Evolutionary conservation across 2,888 invertebrate genomes (phyloP), one percentile per base, ranked within the genome.

Genomic region (Drosophila diplacantha): DNA sequence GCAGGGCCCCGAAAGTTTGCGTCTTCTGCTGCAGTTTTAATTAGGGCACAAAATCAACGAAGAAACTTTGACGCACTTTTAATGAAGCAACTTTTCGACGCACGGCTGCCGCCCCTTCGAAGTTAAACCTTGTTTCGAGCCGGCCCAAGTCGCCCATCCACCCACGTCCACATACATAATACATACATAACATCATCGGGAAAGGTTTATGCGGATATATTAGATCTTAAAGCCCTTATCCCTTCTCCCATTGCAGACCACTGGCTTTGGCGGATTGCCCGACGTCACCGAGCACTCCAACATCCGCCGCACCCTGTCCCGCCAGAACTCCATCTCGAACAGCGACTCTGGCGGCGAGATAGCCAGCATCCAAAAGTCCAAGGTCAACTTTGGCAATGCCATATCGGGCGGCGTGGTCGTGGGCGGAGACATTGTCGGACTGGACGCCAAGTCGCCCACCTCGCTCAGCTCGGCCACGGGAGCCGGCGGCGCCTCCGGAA

Each of bases 221-320:
- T 26, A 3, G 12, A 39, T 20, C 14, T 22, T n/a, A 1, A n/a
- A 24, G 3, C 1, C 6, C 2, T 12, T 4, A 3, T 29, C 12
- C 7, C 16, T 47, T 52, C 49, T 29, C 22, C 14, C 18, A 37
- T 81, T 82, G 12, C 79, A 88, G 89, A 88, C 89, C 69, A 87
- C 87, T 58, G 88, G 88, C 32, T 88, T 88, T 75, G 89, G 88
- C 63, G 89, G 88, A 31, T 80, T 88, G 60, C 88, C 88, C 67
- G 88, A 88, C 74, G 88, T 88, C 51, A 88, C 88, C 69, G 88
- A 88, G 67, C 89, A 88, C 75, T 88, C 88, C 41, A 89, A 88
- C 65, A 85, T 87, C 63, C 87, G 88, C 22, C 87, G 85, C 39
- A 85, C 86, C 14, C 84, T 87, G 57, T 87, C 88, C 71, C 86